Percentiles rank a stretch among this genome's conserved stretches.
Evolutionary conservation across 2,888 invertebrate genomes (phyloP).

Genomic region (Euproctis similis): DNA sequence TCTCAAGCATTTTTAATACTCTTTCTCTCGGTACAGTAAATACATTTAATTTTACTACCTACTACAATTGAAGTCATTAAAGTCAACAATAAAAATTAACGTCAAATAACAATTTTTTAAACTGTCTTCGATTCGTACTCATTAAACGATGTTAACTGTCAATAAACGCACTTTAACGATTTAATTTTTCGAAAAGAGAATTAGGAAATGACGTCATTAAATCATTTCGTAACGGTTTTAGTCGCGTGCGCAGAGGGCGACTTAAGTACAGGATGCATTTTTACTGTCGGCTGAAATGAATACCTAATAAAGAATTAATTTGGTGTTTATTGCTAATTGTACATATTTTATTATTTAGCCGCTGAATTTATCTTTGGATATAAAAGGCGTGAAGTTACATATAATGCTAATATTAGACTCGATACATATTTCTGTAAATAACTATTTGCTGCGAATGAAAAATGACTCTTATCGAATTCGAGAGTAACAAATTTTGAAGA

Average conservation of each 20-base stretch:
- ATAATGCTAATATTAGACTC: too few species aligned
- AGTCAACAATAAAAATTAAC: constrained; percentile 27
- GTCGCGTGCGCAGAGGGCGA: constrained; percentile 71
- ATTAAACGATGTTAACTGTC: constrained; percentile 43
- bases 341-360: constrained; percentile 37
- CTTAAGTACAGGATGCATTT: too few species aligned
- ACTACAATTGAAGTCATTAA: constrained; percentile 22
- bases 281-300: too few species aligned
- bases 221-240: constrained; percentile 14
- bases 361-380: too few species aligned
- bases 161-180: constrained; percentile 43
- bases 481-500: too few species aligned
- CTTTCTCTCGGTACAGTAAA: constrained; percentile 20
- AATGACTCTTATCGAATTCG: too few species aligned
- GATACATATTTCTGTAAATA: too few species aligned
- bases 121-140: constrained; percentile 28
- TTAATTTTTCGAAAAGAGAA: constrained; percentile 15
- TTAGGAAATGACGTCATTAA: constrained; percentile 31
- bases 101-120: constrained; percentile 30
- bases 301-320: constrained; percentile 57
- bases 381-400: too few species aligned
- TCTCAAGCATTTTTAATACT: too few species aligned
- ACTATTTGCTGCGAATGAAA: too few species aligned
- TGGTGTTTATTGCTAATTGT: constrained; percentile 60
- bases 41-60: constrained; percentile 24